Conservation (phyloP, 1,140 invertebrate genomes). For the Caenorhabditis inopinata region DNA sequence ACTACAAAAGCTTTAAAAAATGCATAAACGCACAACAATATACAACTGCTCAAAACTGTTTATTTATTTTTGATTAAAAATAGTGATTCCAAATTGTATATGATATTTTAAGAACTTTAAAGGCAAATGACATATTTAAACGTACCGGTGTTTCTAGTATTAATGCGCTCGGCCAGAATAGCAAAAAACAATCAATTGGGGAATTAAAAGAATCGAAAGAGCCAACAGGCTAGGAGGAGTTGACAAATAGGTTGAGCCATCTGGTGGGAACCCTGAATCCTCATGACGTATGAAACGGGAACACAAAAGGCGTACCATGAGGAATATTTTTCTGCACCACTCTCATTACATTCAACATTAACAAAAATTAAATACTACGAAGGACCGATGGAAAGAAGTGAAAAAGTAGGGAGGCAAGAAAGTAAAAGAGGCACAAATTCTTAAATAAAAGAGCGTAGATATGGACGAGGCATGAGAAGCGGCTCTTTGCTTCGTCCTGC, state of each 20-base stretch:
- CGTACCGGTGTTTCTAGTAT: too few relatives aligned
- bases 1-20: too few relatives aligned
- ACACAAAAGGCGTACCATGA: neutral
- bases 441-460: slow-evolving; percentile 9
- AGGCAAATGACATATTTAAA: too few relatives aligned
- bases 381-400: neutral
- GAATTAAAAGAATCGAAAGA: too few relatives aligned
- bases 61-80: too few relatives aligned
- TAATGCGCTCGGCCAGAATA: too few relatives aligned
- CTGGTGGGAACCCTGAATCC: neutral
- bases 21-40: too few relatives aligned
- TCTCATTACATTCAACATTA: neutral
- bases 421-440: slow-evolving; percentile 24
- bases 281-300: neutral
- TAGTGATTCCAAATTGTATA: too few relatives aligned
- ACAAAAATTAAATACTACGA: slow-evolving; percentile 5
- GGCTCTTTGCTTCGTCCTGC: slow-evolving; percentile 29
- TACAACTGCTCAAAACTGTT: too few relatives aligned
- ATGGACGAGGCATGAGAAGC: slow-evolving; percentile 27
- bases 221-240: too few relatives aligned
- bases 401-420: neutral
- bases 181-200: too few relatives aligned
- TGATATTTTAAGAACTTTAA: too few relatives aligned
- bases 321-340: neutral
- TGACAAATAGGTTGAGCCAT: neutral